Base-by-base conservation (phyloP, 1,140 invertebrate species). In the Dreissena polymorpha region DNA sequence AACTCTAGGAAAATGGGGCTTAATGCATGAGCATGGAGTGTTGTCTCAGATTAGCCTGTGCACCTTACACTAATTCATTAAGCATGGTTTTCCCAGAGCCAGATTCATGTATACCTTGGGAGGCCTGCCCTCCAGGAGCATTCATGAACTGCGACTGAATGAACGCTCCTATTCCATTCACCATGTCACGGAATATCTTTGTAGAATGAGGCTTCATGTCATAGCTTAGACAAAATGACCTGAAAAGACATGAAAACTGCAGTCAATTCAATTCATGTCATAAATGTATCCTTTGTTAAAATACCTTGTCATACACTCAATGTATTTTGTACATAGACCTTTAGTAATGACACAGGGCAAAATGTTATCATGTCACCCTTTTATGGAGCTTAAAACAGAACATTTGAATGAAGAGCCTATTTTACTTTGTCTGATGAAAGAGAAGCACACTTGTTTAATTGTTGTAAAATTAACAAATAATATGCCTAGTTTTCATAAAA, bases 121-220 rank as follows among this genome's bases (percentile, higher is more conserved):
- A 83, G 6, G 87, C 80, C 12, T 87, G 89, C 60, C 89, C 86
- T 39, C 85, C 82, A 16, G 89, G 84, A 29, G 89, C 71, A 74
- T 90, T 92, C 60, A 97, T 95, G 94, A 99, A 98, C 63, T 98
- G 94, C 72, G 97, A 98, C 90, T 99, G 97, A n/a, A 99, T 97
- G 93, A 97, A 99, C 8, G 97, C 96, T 55, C 97, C 97, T 85
- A 99, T 94, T 67, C 97, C 97, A 93, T 98, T 98, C 25, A 99
- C 97, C 89, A 99, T 99, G 92, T 99, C 98, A 92, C 98, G 96
- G 91, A 98, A 93, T 78, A 93, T 91, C 83, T 93, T 93, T 53
- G 92, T 93, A 10, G 92, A 92, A 81, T 94, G 92, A 55, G 88
- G 90, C 84, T 93, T 93, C 89, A 99, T 95, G 94, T 99, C 98